Base-by-base conservation (phyloP, 2,113 vertebrate species). In the Lepus timidus region DNA sequence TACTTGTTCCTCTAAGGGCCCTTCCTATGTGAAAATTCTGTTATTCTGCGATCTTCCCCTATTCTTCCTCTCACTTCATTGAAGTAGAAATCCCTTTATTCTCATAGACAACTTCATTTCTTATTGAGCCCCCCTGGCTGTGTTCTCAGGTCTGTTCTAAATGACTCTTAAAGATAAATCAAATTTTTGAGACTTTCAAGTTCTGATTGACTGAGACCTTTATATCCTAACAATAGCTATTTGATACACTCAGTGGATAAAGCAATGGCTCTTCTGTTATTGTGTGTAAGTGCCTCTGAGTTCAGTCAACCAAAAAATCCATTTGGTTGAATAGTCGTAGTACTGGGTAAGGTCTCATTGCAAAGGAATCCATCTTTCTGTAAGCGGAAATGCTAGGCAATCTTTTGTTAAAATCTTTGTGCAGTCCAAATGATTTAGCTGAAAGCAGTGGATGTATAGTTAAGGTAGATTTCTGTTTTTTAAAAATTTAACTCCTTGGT, bases 171-270 rank as follows among this genome's bases (percentile, higher is more conserved):
- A 73, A 79, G 74, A 91, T 64, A 94, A 91, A 94, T 83, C 22
- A 87, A 51, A 58, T 75, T 80, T 88, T 85, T 85, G 23, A 91
- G 80, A 49, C 79, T 55, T 70, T 89, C 1, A 10, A 91, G n/a
- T 83, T 25, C 84, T 91, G 87, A 93, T 78, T 88, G 84, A 96
- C 90, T 91, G 68, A 88, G 68, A 88, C n/a, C 74, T 95, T 94
- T 91, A 68, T 44, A 52, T 68, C 51, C 36, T n/a, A 78, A 96
- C 74, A 93, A 93, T 65, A 96, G 86, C 64, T 94, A 55, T 93
- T 96, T 88, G 84, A 93, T 61, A 73, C 33, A 95, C 68, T 91
- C 84, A 89, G 52, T 85, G 64, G 84, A 91, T 86, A 93, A 93
- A 78, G 74, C 49, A n/a, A 27, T n/a, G 71, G 58, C 74, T 93